These are phyloP conservation scores for Sinocyclocheilus maitianheensis DNA, from an alignment of 2,113 vertebrate genomes.

Conservation along the genomic window DNA sequence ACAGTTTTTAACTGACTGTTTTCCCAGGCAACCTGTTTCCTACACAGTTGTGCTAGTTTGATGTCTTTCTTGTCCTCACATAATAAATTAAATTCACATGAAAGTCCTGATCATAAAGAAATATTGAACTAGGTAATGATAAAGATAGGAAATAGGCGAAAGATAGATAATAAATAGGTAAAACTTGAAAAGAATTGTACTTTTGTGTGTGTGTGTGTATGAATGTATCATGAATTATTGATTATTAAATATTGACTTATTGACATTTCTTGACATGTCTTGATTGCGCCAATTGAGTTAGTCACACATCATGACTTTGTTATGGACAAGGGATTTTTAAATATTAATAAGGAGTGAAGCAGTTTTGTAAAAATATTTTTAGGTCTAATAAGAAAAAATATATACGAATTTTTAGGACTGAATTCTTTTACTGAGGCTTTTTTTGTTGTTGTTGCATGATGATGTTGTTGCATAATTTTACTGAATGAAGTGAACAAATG, in stretches of 20 bases:
- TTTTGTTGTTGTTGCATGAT: neutral
- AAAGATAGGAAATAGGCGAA: too few species aligned
- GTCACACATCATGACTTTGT: neutral
- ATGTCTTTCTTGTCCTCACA: neutral
- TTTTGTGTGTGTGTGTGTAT: too few species aligned
- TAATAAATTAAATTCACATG: neutral
- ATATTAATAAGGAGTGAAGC: neutral
- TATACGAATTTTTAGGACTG: too few species aligned
- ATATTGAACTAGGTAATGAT: too few species aligned
- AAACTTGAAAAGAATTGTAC: too few species aligned
- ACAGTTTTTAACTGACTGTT: neutral
- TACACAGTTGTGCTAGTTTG: neutral
- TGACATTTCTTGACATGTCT: neutral
- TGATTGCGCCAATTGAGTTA: neutral
- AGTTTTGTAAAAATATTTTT: too few species aligned
- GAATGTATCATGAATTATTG: too few species aligned
- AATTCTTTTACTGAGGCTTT: too few species aligned
- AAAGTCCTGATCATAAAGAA: neutral
- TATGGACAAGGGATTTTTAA: neutral
- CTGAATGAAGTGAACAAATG: neutral
- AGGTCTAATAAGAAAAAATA: too few species aligned
- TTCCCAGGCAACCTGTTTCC: neutral
- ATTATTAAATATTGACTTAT: too few species aligned
- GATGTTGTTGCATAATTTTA: neutral
- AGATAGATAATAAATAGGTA: too few species aligned